A percentile compares a stretch with the other conserved stretches of the same genome.
Evolutionary conservation across 2,797 vertebrate genomes (phyloP).

Genomic region (Iguana delicatissima): DNA sequence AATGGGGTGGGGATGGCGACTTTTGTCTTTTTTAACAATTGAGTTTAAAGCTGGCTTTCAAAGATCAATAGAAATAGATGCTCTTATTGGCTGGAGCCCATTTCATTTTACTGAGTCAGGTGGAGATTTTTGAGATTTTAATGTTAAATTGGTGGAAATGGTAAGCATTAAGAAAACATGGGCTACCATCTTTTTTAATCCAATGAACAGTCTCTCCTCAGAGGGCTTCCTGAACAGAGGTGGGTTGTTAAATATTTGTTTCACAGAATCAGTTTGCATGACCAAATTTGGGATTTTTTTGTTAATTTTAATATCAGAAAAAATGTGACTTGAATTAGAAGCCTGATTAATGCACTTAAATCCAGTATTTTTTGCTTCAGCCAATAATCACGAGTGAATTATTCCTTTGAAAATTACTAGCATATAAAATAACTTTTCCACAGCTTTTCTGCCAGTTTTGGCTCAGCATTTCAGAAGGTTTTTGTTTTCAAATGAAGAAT

Average conservation of each 20-base stretch:
- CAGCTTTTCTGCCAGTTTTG: background rate
- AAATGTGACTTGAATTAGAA: background rate
- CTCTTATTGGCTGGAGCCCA: background rate
- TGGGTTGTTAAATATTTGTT: background rate
- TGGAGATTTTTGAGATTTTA: background rate
- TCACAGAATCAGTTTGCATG: background rate
- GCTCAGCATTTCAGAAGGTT: background rate
- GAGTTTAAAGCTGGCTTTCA: slow-evolving; percentile 40
- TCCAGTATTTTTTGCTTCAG: background rate
- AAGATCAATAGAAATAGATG: slow-evolving; percentile 50
- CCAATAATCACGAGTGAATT: background rate
- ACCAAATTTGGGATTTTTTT: background rate
- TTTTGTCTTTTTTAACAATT: slow-evolving; percentile 61
- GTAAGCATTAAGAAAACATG: rapidly evolving
- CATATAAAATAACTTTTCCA: background rate
- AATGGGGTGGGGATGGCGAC: slow-evolving; percentile 2
- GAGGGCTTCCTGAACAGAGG: background rate
- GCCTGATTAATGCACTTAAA: background rate
- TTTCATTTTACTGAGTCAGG: slow-evolving; percentile 28
- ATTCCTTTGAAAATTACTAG: background rate
- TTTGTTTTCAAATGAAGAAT: background rate
- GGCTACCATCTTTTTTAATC: rapidly evolving
- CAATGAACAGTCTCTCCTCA: background rate
- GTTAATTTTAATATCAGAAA: background rate
- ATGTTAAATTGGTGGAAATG: slow-evolving; percentile 18